A percentile compares a stretch with the other conserved stretches of the same genome.
These are phyloP conservation scores for Sebastes aleutianus DNA, from an alignment of 2,797 vertebrate species.

Conservation along the genomic window DNA sequence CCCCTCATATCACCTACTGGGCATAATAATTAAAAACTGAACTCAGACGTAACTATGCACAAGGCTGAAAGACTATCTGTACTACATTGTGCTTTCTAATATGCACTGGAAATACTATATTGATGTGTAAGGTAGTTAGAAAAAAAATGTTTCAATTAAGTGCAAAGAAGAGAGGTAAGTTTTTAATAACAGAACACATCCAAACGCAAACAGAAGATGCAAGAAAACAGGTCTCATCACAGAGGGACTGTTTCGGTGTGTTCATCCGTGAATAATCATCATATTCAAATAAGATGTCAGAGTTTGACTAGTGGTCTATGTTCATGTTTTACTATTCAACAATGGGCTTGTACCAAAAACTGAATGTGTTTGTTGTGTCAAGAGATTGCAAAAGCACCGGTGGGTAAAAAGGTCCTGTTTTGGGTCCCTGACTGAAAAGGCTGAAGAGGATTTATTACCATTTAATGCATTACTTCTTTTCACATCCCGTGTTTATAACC, in stretches of 20 bases:
- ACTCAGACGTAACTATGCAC: neutral
- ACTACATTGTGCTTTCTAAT: neutral
- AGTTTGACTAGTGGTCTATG: conserved; percentile 29
- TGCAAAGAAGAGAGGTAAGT: conserved; percentile 65
- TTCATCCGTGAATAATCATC: conserved; percentile 38
- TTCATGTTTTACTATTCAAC: conserved; percentile 3
- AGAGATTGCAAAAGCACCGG: conserved; percentile 18
- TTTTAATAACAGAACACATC: conserved; percentile 72
- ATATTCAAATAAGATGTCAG: conserved; percentile 42
- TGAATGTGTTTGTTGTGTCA: conserved; percentile 9
- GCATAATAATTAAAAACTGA: neutral
- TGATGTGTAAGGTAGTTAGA: neutral
- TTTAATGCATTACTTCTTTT: neutral
- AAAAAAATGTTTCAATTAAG: neutral
- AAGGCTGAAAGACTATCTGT: neutral
- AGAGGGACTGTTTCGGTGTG: conserved; percentile 44
- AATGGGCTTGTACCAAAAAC: conserved; percentile 3
- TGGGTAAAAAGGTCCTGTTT: neutral
- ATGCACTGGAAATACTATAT: neutral
- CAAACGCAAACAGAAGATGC: conserved; percentile 61
- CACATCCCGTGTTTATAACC: neutral
- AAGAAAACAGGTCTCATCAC: conserved; percentile 54
- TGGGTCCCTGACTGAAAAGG: conserved; percentile 28
- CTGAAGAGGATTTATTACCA: neutral
- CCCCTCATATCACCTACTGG: no score